Conservation (phyloP, 2,888 invertebrate genomes). For the Oxyteleia sp. region DNA sequence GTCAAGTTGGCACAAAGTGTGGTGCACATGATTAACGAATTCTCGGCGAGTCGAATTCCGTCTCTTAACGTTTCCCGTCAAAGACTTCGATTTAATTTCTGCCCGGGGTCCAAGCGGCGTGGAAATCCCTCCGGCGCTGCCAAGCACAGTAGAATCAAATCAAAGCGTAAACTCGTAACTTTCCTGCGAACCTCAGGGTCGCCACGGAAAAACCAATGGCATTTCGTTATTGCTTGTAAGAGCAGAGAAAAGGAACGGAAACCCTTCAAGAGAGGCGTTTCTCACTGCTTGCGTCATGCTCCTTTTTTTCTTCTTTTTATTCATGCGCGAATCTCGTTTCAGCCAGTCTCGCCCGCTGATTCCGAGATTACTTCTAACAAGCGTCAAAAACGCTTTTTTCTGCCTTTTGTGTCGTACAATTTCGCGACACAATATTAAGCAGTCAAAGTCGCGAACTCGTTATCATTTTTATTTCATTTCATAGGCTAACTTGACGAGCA, state of each 20-base stretch:
- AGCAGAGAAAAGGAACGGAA: slow-evolving; percentile 69
- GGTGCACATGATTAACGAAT: slow-evolving; percentile 78
- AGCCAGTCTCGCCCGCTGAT: slow-evolving; percentile 54
- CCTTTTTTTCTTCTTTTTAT: slow-evolving; percentile 64
- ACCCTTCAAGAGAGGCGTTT: slow-evolving; percentile 68
- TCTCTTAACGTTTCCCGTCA: slow-evolving; percentile 80
- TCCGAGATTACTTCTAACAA: slow-evolving; percentile 69
- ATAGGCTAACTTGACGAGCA: too few relatives aligned
- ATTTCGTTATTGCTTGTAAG: slow-evolving; percentile 84
- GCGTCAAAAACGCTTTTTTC: slow-evolving; percentile 57
- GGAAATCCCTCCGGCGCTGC: slow-evolving; percentile 77
- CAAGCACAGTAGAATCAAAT: slow-evolving; percentile 79
- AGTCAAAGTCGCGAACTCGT: slow-evolving; percentile 57
- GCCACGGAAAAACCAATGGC: slow-evolving; percentile 80
- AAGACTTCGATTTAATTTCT: slow-evolving; percentile 86
- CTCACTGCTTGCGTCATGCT: slow-evolving; percentile 57
- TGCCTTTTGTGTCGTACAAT: slow-evolving; percentile 42
- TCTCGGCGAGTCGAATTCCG: slow-evolving; percentile 73
- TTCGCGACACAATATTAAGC: slow-evolving; percentile 54
- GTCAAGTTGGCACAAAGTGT: slow-evolving; percentile 58
- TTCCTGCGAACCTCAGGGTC: slow-evolving; percentile 76
- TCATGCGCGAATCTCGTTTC: slow-evolving; percentile 67
- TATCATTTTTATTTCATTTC: slow-evolving; percentile 56
- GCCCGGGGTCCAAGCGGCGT: slow-evolving; percentile 75
- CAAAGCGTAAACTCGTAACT: slow-evolving; percentile 85